Evolutionary conservation across 2,113 vertebrate genomes (phyloP).

Genomic region (Papio anubis): DNA sequence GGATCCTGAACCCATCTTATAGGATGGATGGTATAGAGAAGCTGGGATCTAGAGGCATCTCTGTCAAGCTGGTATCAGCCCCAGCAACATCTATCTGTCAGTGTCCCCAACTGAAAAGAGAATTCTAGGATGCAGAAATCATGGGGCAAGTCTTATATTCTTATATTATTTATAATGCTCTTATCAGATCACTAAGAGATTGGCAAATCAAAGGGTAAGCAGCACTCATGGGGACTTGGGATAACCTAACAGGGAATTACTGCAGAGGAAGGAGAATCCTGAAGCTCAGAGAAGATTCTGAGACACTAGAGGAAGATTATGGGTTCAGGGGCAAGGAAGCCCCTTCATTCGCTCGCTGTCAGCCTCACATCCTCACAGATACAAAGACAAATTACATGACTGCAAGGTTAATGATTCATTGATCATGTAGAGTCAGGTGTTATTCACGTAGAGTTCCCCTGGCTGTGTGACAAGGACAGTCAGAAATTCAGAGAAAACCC

Average conservation of each 20-base stretch:
- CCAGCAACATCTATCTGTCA: neutral
- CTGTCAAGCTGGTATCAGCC: neutral
- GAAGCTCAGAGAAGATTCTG: neutral
- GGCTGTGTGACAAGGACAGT: neutral
- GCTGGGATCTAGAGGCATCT: neutral
- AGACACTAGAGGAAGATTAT: neutral
- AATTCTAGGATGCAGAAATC: neutral
- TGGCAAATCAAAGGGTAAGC: neutral
- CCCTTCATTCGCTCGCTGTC: fast-evolving
- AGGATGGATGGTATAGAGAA: neutral
- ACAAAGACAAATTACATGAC: neutral
- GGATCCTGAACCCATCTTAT: neutral
- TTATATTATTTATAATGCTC: fast-evolving
- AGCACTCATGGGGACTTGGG: fast-evolving
- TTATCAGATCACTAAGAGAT: neutral
- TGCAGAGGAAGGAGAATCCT: no score
- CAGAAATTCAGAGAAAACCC: neutral
- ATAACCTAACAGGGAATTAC: neutral
- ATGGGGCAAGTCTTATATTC: neutral
- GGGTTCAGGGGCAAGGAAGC: neutral
- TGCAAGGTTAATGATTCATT: slow-evolving; percentile 49
- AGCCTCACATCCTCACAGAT: neutral
- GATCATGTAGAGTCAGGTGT: neutral
- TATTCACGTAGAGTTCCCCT: neutral
- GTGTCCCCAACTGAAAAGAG: neutral